Evolutionary conservation across 2,113 vertebrate genomes (phyloP).

Genomic region (Lipophrys pholis): DNA sequence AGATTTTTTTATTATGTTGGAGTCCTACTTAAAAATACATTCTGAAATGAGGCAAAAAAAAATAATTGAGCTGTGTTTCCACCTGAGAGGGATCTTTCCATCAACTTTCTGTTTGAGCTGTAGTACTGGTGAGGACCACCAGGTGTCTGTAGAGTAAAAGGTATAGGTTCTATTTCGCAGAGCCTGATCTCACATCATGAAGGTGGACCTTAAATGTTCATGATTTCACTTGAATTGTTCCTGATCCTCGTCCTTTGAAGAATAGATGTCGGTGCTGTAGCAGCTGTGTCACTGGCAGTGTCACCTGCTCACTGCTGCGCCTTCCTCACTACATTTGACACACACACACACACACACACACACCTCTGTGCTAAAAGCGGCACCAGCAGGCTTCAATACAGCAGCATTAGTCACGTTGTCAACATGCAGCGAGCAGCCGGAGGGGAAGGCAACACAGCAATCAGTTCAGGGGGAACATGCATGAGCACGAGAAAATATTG

Average conservation of each 20-base stretch:
- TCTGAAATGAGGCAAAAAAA: too few species aligned
- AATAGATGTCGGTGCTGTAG: conserved; percentile 5
- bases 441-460: conserved; percentile 11
- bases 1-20: too few species aligned
- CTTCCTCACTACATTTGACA: background rate
- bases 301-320: background rate
- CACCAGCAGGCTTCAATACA: background rate
- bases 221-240: background rate
- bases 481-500: conserved; percentile 6
- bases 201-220: background rate
- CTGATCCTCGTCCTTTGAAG: background rate
- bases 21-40: too few species aligned
- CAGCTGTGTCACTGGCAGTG: background rate
- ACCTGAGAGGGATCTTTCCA: too few species aligned
- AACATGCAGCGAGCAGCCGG: conserved; percentile 17
- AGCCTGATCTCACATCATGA: background rate
- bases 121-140: conserved; percentile 61
- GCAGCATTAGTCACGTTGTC: conserved; percentile 31
- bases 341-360: background rate
- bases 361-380: conserved; percentile 5
- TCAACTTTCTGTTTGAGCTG: conserved; percentile 6
- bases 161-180: background rate
- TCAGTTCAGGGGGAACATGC: conserved; percentile 7
- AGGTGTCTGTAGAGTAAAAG: conserved; percentile 75
- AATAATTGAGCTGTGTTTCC: too few species aligned